Conservation (phyloP, 2,113 vertebrate species). For the Ramphastos sulfuratus region DNA sequence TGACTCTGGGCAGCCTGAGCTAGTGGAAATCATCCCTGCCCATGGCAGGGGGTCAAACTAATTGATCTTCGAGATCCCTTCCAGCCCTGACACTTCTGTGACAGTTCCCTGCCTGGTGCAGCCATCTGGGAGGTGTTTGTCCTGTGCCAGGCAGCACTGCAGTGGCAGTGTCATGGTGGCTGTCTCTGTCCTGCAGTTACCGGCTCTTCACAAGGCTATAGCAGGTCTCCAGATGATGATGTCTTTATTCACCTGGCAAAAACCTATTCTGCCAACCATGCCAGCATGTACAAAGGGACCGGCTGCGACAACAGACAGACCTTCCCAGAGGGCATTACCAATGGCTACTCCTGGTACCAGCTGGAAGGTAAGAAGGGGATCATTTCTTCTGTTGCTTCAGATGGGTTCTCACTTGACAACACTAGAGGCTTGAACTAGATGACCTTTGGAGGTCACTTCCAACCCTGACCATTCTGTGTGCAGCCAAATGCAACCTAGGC, state of each 20-base stretch:
- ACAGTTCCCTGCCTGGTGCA: too few species aligned
- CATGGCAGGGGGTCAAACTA: too few species aligned
- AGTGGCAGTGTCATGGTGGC: background rate
- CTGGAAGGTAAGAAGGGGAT: slow-evolving; percentile 79
- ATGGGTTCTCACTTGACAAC: background rate
- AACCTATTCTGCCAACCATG: slow-evolving; percentile 85
- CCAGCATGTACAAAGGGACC: slow-evolving; percentile 77
- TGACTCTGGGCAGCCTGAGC: too few species aligned
- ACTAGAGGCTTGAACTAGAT: too few species aligned
- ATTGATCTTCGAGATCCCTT: too few species aligned
- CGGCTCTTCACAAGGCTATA: slow-evolving; percentile 59
- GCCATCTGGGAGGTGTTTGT: background rate
- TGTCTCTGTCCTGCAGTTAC: slow-evolving; percentile 57
- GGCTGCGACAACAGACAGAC: slow-evolving; percentile 67
- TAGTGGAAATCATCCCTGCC: too few species aligned
- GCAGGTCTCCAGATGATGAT: slow-evolving; percentile 85
- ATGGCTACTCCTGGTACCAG: slow-evolving; percentile 89
- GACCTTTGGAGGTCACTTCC: too few species aligned
- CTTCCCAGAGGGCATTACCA: slow-evolving; percentile 87
- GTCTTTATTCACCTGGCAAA: slow-evolving; percentile 90
- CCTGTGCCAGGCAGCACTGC: background rate
- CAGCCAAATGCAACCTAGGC: too few species aligned
- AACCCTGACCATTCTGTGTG: too few species aligned
- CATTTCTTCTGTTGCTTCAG: background rate
- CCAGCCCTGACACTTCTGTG: too few species aligned